Percentiles rank a stretch among this genome's conserved stretches.
phyloP scores from a whole-genome alignment of 1,140 invertebrate species.

The Muscidifurax raptorellus region DNA sequence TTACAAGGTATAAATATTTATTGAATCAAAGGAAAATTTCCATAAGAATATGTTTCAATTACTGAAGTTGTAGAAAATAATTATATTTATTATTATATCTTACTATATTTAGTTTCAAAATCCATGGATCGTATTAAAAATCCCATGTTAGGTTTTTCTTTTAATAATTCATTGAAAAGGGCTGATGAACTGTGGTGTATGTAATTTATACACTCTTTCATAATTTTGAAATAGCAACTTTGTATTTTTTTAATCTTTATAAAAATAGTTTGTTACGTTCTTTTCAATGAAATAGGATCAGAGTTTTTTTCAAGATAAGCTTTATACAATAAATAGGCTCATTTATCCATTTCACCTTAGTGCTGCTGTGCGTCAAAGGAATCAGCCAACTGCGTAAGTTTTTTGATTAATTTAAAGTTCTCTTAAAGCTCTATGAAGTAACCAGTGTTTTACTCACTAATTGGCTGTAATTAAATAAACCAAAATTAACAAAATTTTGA shows the following conservation, averaged over 20 bases:
- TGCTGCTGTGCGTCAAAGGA: slow-evolving; percentile 70
- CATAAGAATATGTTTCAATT: not conserved
- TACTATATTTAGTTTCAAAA: slow-evolving; percentile 4
- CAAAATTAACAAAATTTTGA: slow-evolving; percentile 63
- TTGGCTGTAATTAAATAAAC: slow-evolving; percentile 28
- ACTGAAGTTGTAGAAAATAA: not conserved
- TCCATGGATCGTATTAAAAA: not conserved
- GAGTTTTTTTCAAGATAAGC: slow-evolving; percentile 15
- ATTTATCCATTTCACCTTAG: slow-evolving; percentile 62
- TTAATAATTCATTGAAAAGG: not conserved
- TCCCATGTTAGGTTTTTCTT: not conserved
- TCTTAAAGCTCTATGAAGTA: slow-evolving; percentile 30
- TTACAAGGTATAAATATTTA: slow-evolving; percentile 78
- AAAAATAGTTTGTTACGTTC: not conserved
- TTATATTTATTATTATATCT: not conserved
- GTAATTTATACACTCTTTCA: not conserved
- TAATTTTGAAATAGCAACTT: not conserved
- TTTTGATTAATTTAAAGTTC: slow-evolving; percentile 45
- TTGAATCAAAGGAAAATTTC: not conserved
- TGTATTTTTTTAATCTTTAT: not conserved
- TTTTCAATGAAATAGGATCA: not conserved
- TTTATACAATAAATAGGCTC: slow-evolving; percentile 36
- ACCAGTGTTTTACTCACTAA: slow-evolving; percentile 48
- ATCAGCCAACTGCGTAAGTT: slow-evolving; percentile 79
- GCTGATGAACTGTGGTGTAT: not conserved